These are phyloP conservation scores for Zhuqinia jingwanae DNA, from an alignment of 2,888 invertebrate species.

Conservation along the genomic window DNA sequence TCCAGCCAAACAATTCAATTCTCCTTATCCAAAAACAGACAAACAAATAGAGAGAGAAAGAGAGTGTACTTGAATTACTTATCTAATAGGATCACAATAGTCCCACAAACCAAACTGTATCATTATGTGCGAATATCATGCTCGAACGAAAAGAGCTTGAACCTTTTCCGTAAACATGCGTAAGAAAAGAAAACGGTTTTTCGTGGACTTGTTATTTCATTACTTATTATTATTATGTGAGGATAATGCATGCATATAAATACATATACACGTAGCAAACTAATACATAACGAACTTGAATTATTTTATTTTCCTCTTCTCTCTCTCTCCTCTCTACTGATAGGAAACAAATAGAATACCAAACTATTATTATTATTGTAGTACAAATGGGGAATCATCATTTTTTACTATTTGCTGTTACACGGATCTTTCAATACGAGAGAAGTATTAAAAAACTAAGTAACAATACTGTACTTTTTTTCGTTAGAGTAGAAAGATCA, in stretches of 20 bases:
- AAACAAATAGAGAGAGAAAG: slow-evolving; percentile 18
- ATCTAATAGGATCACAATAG: neutral
- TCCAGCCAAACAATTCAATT: slow-evolving; percentile 59
- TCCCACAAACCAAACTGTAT: slow-evolving; percentile 25
- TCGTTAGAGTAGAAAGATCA: neutral
- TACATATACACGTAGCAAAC: neutral
- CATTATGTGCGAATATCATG: slow-evolving; percentile 9
- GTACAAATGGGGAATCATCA: slow-evolving; percentile 1
- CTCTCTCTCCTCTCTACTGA: too few relatives aligned
- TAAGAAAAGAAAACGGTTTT: slow-evolving; percentile 64
- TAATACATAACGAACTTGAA: slow-evolving; percentile 30
- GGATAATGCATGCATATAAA: neutral
- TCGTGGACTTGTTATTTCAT: neutral
- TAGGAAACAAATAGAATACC: slow-evolving; percentile 46
- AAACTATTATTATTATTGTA: slow-evolving; percentile 32
- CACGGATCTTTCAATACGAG: slow-evolving; percentile 23
- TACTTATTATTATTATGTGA: neutral
- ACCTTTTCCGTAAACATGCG: slow-evolving; percentile 47
- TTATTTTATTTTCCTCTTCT: neutral
- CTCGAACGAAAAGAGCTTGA: neutral
- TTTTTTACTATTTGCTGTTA: slow-evolving; percentile 42
- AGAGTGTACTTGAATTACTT: slow-evolving; percentile 1
- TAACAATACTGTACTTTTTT: slow-evolving; percentile 46
- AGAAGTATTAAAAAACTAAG: slow-evolving; percentile 12
- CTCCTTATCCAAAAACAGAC: slow-evolving; percentile 24